Evolutionary conservation across 2,888 invertebrate genomes (phyloP).

Genomic region (Ennomos erosarius): DNA sequence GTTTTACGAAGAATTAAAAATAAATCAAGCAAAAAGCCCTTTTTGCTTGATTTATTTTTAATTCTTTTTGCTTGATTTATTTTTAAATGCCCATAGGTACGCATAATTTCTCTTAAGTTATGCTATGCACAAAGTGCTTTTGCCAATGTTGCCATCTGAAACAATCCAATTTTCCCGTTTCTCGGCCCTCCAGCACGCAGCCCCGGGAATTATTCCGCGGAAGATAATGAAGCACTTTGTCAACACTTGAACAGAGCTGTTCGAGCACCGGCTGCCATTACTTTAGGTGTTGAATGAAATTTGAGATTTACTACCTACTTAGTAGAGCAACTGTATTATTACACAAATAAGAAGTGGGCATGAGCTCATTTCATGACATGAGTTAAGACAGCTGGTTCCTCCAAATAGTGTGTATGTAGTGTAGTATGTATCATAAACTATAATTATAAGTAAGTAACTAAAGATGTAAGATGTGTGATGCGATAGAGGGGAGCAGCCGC

Average conservation of each 20-base stretch:
- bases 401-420: no score
- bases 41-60: no score
- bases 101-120: constrained; percentile 5
- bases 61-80: no score
- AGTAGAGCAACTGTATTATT: no score
- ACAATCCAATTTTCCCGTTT: constrained; percentile 29
- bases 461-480: no score
- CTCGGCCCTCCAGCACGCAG: constrained; percentile 3
- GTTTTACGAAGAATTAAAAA: neutral
- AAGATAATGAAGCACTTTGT: constrained; percentile 60
- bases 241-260: constrained; percentile 50
- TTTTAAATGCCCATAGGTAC: no score
- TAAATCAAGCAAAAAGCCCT: constrained; percentile 4
- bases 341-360: no score
- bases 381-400: no score
- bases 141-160: constrained; percentile 11
- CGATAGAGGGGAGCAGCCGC: no score
- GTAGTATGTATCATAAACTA: no score
- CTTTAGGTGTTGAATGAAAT: constrained; percentile 49
- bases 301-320: constrained; percentile 35
- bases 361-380: no score
- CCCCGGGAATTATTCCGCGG: constrained; percentile 38
- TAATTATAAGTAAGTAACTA: no score
- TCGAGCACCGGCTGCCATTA: constrained; percentile 42
- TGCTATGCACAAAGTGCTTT: constrained; percentile 7